Percentiles rank a stretch among this genome's conserved stretches.
Conservation (phyloP, 2,888 invertebrate genomes). For the Drosophila maculinotata region DNA sequence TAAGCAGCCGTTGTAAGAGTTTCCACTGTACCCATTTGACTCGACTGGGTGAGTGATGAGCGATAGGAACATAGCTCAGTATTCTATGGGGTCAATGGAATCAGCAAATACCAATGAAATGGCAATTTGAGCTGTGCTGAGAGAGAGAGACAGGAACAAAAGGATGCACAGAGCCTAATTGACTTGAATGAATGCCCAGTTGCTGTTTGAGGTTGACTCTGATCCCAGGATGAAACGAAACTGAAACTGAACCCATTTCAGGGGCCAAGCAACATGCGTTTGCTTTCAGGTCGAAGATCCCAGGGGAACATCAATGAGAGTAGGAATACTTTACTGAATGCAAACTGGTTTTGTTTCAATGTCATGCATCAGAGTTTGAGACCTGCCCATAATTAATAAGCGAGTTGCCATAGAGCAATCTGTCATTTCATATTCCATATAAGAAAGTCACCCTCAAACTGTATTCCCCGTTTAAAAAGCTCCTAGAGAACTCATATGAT, state of each 20-base stretch:
- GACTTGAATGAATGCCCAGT: slow-evolving; percentile 23
- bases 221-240: slow-evolving; percentile 28
- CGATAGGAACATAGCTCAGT: slow-evolving; percentile 39
- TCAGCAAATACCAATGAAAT: slow-evolving; percentile 34
- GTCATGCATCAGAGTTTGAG: slow-evolving; percentile 8
- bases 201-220: neutral
- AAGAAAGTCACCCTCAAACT: slow-evolving; percentile 22
- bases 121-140: slow-evolving; percentile 33
- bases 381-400: slow-evolving; percentile 69
- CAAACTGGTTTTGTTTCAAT: slow-evolving; percentile 43
- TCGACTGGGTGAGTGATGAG: slow-evolving; percentile 46
- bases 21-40: slow-evolving; percentile 15
- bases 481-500: slow-evolving; percentile 17
- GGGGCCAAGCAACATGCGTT: slow-evolving; percentile 26
- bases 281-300: slow-evolving; percentile 46
- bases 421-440: slow-evolving; percentile 41
- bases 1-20: slow-evolving; percentile 42
- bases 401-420: slow-evolving; percentile 55
- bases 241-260: slow-evolving; percentile 23
- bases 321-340: slow-evolving; percentile 35
- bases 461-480: slow-evolving; percentile 13
- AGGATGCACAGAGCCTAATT: slow-evolving; percentile 30
- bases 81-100: slow-evolving; percentile 19
- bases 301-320: slow-evolving; percentile 27
- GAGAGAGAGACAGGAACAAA: slow-evolving; percentile 15